phyloP scores from a whole-genome alignment of 2,113 vertebrate genomes.

The Engystomops pustulosus region DNA sequence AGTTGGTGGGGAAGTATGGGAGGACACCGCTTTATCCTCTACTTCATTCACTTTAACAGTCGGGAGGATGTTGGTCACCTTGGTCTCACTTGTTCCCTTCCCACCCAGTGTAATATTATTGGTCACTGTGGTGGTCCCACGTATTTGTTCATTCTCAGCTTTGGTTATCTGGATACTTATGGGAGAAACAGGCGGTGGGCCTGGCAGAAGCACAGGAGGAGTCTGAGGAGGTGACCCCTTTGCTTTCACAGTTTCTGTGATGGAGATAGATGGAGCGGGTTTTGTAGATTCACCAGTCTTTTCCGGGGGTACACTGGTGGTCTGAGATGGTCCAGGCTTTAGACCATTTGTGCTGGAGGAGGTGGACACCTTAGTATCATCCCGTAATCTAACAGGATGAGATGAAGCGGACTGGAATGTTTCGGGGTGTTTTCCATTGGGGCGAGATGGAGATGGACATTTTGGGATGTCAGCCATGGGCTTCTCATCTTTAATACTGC shows the following conservation, averaged over 20 bases:
- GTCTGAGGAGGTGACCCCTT: not conserved
- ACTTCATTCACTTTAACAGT: not conserved
- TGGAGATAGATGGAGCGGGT: not conserved
- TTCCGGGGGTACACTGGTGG: not conserved
- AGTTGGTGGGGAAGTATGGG: not conserved
- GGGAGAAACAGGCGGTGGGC: not conserved
- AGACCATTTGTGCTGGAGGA: not conserved
- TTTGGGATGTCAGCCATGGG: not conserved
- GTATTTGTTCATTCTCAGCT: conserved; percentile 18
- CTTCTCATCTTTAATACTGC: not conserved
- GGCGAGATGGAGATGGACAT: not conserved
- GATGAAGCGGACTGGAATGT: conserved; percentile 28
- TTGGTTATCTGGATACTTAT: conserved; percentile 38
- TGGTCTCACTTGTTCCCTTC: not conserved
- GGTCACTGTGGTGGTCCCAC: not conserved
- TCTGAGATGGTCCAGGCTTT: not conserved
- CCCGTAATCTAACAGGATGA: not conserved
- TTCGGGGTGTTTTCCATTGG: conserved; percentile 3
- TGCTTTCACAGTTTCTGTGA: not conserved
- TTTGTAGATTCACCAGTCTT: not conserved
- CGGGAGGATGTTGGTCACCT: not conserved
- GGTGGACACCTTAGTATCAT: not conserved
- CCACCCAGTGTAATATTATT: not conserved
- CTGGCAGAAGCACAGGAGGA: not conserved
- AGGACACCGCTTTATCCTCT: not conserved